Evolutionary conservation across 2,113 vertebrate genomes (phyloP), one percentile per base, ranked within the genome.

Genomic region (Conger conger): DNA sequence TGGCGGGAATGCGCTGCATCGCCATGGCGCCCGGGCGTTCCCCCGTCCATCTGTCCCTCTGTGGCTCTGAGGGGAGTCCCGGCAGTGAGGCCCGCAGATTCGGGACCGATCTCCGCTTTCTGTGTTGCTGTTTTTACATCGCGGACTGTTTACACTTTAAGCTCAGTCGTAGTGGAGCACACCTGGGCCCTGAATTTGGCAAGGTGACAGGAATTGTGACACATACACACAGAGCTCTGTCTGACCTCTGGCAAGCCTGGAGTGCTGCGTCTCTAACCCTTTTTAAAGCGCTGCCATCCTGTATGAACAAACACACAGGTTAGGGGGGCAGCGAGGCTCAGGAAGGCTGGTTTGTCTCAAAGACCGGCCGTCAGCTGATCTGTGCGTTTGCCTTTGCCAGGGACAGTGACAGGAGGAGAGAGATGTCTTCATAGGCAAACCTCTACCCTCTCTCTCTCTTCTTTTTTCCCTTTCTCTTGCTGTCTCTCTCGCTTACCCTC

Each of bases 361-460:
- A 45, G n/a, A 82, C 5, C 60, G 42, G 60, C 20, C 57, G 35
- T 40, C 17, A 82, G 60, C 37, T 82, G 38, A 37, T 73, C 68
- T 73, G 11, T 63, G 38, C 38, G 27, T 68, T 20, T 6, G 11
- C 36, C 57, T 42, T 42, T 50, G 37, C 57, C 57, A 82, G 68
- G 81, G 81, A 82, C 81, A 68, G 23, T n/a, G 60, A 23, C 37
- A 82, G 81, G 38, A 63, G 35, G 68, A 73, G n/a, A 73, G 27
- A 30, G 68, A 73, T 33, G 20, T 23, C 60, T 57, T 57, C 15
- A 23, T 63, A 23, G 20, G 57, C 57, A 63, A 20, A 63, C 57
- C 20, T 63, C 30, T 82, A 16, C 35, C 36, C 53, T 57, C 20
- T 23, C 20, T 36, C 81, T 20, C 18, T 38, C 18, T 23, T 53